Percentiles rank a stretch among this genome's conserved stretches.
phyloP scores from a whole-genome alignment of 2,888 invertebrate species.

The Rhogogaster chlorosoma region DNA sequence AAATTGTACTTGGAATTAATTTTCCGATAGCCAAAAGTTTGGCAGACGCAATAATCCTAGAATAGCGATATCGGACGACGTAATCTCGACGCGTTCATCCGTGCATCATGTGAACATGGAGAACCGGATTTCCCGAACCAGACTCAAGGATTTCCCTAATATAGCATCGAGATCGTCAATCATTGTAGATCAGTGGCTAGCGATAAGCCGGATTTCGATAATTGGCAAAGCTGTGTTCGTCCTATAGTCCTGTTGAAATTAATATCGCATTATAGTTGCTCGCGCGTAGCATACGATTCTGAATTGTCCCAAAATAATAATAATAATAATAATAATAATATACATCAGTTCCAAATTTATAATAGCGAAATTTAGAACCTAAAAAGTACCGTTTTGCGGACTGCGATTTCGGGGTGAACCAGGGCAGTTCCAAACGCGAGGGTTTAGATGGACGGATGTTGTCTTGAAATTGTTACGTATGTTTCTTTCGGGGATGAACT shows the following conservation, averaged over 20 bases:
- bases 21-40: conserved; percentile 41
- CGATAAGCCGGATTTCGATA: conserved; percentile 2
- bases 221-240: neutral
- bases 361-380: neutral
- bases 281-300: neutral
- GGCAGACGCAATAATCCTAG: conserved; percentile 30
- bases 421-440: neutral
- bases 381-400: too few relatives aligned
- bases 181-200: neutral
- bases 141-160: neutral
- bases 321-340: neutral
- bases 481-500: neutral
- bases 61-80: conserved; percentile 27
- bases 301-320: neutral
- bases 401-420: neutral
- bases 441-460: neutral
- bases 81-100: conserved; percentile 19
- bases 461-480: neutral
- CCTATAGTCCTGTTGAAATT: neutral
- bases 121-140: neutral
- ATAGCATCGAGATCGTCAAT: neutral
- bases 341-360: neutral
- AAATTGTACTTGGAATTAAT: conserved; percentile 41
- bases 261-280: neutral
- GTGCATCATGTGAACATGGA: conserved; percentile 5